Evolutionary conservation across 2,797 vertebrate genomes (phyloP).

Genomic region (Pogoniulus pusillus): DNA sequence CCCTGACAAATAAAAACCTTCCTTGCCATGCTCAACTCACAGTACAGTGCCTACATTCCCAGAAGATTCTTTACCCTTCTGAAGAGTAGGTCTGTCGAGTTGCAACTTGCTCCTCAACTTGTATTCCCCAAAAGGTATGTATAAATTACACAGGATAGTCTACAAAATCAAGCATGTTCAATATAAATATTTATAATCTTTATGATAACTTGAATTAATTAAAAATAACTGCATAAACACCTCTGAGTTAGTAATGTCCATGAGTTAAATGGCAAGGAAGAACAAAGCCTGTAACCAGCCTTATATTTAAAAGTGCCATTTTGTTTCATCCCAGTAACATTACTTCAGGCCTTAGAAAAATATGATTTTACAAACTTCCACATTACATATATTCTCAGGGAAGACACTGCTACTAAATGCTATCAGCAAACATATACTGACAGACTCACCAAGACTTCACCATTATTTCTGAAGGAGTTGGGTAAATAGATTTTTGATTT

Average conservation of each 20-base stretch:
- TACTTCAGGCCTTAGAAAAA: background rate
- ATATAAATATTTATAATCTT: background rate
- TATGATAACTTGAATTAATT: background rate
- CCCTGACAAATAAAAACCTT: background rate
- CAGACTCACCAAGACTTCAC: background rate
- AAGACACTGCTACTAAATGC: background rate
- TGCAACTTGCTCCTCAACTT: background rate
- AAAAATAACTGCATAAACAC: background rate
- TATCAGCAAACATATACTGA: background rate
- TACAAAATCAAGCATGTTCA: background rate
- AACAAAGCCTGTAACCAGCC: background rate
- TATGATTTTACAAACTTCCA: background rate
- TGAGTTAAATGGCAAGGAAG: background rate
- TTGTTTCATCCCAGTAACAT: background rate
- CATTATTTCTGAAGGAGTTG: slow-evolving; percentile 30
- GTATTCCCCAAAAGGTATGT: background rate
- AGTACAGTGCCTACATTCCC: background rate
- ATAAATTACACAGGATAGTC: background rate
- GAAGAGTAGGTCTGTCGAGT: background rate
- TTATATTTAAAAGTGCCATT: background rate
- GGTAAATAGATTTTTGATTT: slow-evolving; percentile 12
- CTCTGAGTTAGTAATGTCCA: background rate
- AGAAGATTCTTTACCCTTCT: background rate
- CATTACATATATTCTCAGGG: background rate
- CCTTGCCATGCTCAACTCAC: background rate